These are phyloP conservation scores for Tichodroma muraria DNA, from an alignment of 2,113 vertebrate genomes.

Conservation along the genomic window DNA sequence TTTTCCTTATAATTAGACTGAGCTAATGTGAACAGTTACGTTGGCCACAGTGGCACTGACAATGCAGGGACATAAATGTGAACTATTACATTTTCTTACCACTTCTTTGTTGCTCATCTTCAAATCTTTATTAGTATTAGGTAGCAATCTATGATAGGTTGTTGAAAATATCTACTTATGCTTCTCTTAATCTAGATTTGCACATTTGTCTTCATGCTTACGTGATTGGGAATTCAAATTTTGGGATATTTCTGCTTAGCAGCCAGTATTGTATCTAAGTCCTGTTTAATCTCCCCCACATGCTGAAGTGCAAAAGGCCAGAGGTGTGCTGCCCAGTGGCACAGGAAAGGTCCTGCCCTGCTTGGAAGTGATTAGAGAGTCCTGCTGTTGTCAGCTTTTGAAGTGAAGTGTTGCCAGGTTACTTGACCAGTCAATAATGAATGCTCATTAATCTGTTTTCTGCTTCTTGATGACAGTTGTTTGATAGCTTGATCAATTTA, in stretches of 20 bases:
- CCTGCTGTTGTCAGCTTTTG: neutral
- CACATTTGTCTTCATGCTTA: neutral
- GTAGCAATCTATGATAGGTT: neutral
- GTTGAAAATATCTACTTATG: neutral
- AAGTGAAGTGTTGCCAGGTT: slow-evolving; percentile 12
- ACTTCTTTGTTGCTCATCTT: neutral
- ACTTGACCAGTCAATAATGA: slow-evolving; percentile 14
- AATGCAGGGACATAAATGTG: neutral
- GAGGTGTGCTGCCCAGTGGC: neutral
- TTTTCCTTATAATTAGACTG: neutral
- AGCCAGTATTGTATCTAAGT: neutral
- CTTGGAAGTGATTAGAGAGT: neutral
- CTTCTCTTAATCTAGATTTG: neutral
- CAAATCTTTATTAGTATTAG: neutral
- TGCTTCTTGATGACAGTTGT: slow-evolving; percentile 13
- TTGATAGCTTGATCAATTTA: slow-evolving; percentile 41
- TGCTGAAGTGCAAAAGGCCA: neutral
- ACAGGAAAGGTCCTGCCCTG: neutral
- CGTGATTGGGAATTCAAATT: neutral
- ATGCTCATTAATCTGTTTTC: neutral
- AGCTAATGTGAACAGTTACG: neutral
- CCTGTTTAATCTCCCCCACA: neutral
- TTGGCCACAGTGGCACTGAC: neutral
- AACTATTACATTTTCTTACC: neutral
- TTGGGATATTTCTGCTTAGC: neutral